Base-by-base conservation (phyloP, 2,888 invertebrate species). In the Noctua fimbriata region DNA sequence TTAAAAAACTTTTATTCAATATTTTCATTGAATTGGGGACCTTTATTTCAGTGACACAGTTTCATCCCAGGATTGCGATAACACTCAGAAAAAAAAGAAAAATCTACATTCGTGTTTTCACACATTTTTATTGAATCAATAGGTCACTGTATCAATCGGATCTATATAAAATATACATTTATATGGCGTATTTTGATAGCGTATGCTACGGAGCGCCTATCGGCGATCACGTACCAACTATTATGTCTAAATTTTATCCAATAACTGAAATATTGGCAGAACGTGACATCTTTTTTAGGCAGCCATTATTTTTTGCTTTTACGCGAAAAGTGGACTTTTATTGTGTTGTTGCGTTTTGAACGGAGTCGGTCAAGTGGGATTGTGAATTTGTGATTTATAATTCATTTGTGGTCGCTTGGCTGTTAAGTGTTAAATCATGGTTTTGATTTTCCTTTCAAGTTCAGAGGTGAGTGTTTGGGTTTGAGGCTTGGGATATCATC, bases 181-280 rank as follows among this genome's bases (percentile, higher is more conserved):
- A 41, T 47, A 55, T 55, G 21, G 0, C 41, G 28, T 83, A 70
- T 85, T 75, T 77, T 77, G 75, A 79, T 75, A 77, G 69, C 79
- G 85, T 79, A 83, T 69, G 83, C 79, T 41, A 21, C 36, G 41
- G 55, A 75, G 69, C 63, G 76, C 72, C 79, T 76, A 75, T 73
- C 58, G 77, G 55, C 60, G 73, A 65, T 69, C 94, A 94, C 94
- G 94, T 94, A 80, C 85, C 49, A 86, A 91, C 92, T 92, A 94
- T 92, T 91, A 94, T 92, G 93, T 94, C 93, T 92, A 92, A 94
- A 94, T 94, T 93, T 93, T 92, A 93, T 93, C 93, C 93, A 91
- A 94, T 94, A 93, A 90, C 93, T 92, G 93, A 95, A 90, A 93
- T 93, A 95, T 93, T 89, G 92, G 69, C n/a, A 1, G 70, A 73